phyloP scores from a whole-genome alignment of 2,888 invertebrate genomes.

The Melieria picta region DNA sequence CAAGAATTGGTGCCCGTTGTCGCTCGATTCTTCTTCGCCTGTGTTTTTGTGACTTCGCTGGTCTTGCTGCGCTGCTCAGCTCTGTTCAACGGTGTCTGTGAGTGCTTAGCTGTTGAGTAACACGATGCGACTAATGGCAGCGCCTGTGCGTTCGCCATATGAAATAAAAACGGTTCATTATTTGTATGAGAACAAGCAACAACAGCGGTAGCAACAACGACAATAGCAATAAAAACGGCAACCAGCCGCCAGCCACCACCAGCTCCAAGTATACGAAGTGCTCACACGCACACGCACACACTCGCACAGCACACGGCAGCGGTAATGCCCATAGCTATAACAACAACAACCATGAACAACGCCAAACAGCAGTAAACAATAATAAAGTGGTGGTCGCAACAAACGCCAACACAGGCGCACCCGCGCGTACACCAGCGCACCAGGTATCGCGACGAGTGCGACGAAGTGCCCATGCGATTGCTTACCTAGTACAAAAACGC shows the following conservation, averaged over 20 bases:
- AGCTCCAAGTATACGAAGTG: too few species aligned
- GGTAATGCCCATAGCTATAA: too few species aligned
- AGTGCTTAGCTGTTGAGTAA: slow-evolving; percentile 57
- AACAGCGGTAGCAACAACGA: slow-evolving; percentile 30
- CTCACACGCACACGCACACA: too few species aligned
- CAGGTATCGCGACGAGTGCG: too few species aligned
- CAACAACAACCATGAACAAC: slow-evolving; percentile 7
- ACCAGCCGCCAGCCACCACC: not conserved
- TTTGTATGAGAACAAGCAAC: slow-evolving; percentile 41
- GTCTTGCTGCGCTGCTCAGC: slow-evolving; percentile 18
- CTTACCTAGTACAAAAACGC: too few species aligned
- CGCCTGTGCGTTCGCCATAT: slow-evolving; percentile 51
- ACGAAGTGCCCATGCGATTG: too few species aligned
- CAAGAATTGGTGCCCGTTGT: too few species aligned
- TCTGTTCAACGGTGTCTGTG: slow-evolving; percentile 35
- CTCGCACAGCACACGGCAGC: too few species aligned
- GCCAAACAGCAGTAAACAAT: too few species aligned
- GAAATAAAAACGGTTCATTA: slow-evolving; percentile 62
- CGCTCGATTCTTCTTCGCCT: not conserved
- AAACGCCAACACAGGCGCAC: too few species aligned
- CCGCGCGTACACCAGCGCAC: too few species aligned
- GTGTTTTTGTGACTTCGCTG: not conserved
- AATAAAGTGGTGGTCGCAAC: too few species aligned
- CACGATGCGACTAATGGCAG: slow-evolving; percentile 55
- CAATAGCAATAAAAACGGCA: slow-evolving; percentile 12